Percentiles rank a stretch among this genome's conserved stretches.
Evolutionary conservation across 1,140 invertebrate species (phyloP).

Genomic region (Orius insidiosus): DNA sequence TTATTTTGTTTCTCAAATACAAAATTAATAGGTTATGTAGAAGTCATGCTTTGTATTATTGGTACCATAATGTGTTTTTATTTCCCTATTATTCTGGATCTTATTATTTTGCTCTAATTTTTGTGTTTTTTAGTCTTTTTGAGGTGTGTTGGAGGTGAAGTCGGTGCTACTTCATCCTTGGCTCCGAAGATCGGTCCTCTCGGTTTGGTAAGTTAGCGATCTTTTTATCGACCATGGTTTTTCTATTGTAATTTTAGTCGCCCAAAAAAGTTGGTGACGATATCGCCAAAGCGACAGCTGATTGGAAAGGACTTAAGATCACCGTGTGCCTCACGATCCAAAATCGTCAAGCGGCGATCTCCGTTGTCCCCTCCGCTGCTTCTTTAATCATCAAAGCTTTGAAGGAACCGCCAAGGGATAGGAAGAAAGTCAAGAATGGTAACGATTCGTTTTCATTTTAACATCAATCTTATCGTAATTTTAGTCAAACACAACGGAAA

Average conservation of each 20-base stretch:
- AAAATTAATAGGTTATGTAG: not conserved
- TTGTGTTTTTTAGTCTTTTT: slow-evolving; percentile 60
- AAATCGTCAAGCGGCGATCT: slow-evolving; percentile 95
- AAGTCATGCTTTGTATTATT: not conserved
- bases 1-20: too few relatives aligned
- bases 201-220: slow-evolving; percentile 68
- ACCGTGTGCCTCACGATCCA: slow-evolving; percentile 96
- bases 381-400: slow-evolving; percentile 94
- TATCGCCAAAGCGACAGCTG: slow-evolving; percentile 94
- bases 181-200: slow-evolving; percentile 99
- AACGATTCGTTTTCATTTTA: slow-evolving; percentile 21
- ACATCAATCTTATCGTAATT: slow-evolving; percentile 23
- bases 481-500: slow-evolving; percentile 96
- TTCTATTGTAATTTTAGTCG: slow-evolving; percentile 66
- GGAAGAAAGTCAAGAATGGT: slow-evolving; percentile 99
- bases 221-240: too few relatives aligned
- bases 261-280: slow-evolving; percentile 99
- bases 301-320: slow-evolving; percentile 99
- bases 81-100: not conserved
- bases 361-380: slow-evolving; percentile 93
- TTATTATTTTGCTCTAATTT: not conserved
- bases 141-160: slow-evolving; percentile 96
- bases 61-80: too few relatives aligned
- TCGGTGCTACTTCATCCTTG: slow-evolving; percentile 94
- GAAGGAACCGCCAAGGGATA: slow-evolving; percentile 94